phyloP scores from a whole-genome alignment of 2,797 vertebrate genomes.

The Hapalemur alaotrensis region DNA sequence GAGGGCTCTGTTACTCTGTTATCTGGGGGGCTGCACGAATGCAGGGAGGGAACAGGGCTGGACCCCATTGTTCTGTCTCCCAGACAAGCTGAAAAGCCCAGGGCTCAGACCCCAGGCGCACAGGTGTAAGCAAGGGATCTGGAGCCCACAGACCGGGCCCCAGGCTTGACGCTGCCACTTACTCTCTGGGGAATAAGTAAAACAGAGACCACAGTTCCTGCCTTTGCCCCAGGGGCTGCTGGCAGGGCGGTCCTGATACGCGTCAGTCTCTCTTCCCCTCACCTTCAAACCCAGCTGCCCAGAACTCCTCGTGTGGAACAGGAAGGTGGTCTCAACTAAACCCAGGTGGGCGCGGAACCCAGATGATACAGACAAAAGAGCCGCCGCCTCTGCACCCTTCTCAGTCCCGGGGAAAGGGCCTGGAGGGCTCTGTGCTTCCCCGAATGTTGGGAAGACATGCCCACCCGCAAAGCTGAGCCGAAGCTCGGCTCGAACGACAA shows the following conservation, averaged over 20 bases:
- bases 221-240: slow-evolving; percentile 1
- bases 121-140: background rate
- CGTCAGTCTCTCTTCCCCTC: background rate
- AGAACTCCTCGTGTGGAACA: background rate
- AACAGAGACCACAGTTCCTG: slow-evolving; percentile 46
- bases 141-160: background rate
- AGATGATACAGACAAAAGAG: background rate
- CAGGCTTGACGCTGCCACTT: background rate
- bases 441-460: background rate
- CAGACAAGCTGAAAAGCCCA: background rate
- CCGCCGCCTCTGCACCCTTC: background rate
- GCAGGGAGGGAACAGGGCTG: background rate
- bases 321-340: background rate
- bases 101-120: background rate
- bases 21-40: background rate
- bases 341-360: background rate
- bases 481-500: background rate
- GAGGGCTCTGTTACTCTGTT: background rate
- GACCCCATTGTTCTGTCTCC: background rate
- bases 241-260: background rate
- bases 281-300: slow-evolving; percentile 12
- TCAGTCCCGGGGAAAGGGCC: no score
- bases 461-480: background rate
- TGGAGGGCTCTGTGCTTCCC: background rate
- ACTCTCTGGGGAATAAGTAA: background rate